Conservation (phyloP, 2,797 vertebrate genomes). For the Peromyscus aztecus region DNA sequence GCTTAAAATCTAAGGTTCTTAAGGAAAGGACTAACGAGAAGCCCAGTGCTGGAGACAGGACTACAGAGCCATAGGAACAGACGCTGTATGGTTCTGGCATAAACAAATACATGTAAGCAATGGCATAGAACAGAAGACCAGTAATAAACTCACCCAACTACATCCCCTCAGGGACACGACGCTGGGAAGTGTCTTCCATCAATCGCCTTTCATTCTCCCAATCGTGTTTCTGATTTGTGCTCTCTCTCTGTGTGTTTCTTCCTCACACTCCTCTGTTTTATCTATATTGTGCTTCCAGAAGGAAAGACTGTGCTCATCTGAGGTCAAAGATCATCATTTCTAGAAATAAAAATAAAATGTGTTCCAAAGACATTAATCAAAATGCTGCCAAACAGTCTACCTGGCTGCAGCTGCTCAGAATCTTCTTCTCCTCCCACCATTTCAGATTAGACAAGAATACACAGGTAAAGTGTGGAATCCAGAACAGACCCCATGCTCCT, state of each 20-base stretch:
- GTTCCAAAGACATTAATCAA: neutral
- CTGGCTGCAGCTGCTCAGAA: slow-evolving; percentile 17
- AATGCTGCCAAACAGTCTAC: slow-evolving; percentile 18
- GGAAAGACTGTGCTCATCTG: neutral
- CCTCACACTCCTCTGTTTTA: neutral
- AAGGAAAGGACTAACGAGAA: neutral
- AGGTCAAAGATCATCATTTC: slow-evolving; percentile 35
- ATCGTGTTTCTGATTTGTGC: neutral
- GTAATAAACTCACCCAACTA: neutral
- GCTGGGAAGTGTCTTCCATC: neutral
- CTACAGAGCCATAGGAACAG: neutral
- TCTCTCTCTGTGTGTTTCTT: neutral
- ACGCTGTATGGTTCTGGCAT: neutral
- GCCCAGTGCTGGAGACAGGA: neutral
- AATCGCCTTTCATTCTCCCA: neutral
- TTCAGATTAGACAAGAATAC: neutral
- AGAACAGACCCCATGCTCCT: neutral
- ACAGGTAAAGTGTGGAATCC: neutral
- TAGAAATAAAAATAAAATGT: neutral
- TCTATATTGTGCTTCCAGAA: slow-evolving; percentile 29
- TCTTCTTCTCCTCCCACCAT: slow-evolving; percentile 11
- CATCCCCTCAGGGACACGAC: neutral
- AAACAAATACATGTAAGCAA: neutral
- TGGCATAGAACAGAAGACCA: neutral
- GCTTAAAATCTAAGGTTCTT: neutral